These are phyloP conservation scores for Gopherus evgoodei DNA, from an alignment of 2,113 vertebrate species.

Conservation along the genomic window DNA sequence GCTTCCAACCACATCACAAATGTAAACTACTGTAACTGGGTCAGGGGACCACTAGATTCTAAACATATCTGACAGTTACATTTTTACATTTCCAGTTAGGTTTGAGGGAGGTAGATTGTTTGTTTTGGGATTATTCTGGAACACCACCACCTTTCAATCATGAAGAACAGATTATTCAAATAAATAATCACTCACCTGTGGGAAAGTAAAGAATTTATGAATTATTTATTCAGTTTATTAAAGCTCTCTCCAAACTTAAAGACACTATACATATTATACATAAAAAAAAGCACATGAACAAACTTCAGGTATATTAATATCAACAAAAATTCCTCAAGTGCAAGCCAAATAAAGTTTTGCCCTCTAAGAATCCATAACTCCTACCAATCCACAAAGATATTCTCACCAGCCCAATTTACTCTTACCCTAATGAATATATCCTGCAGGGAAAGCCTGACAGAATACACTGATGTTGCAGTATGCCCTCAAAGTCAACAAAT, in stretches of 20 bases:
- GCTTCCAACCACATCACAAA: background rate
- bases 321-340: background rate
- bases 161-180: background rate
- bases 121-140: background rate
- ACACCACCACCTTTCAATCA: background rate
- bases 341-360: background rate
- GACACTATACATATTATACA: background rate
- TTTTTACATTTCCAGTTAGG: background rate
- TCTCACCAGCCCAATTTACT: background rate
- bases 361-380: background rate
- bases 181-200: background rate
- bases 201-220: background rate
- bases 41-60: background rate
- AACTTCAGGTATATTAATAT: background rate
- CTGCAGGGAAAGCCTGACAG: background rate
- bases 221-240: background rate
- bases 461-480: background rate
- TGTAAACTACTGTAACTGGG: background rate
- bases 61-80: background rate
- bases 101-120: background rate
- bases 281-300: background rate
- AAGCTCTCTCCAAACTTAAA: background rate
- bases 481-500: background rate
- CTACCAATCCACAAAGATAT: background rate
- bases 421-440: background rate